These are phyloP conservation scores for Chondrilla cf. caribensis DNA, from an alignment of 37 sponge, comb jelly and placozoan species.

Conservation along the genomic window DNA sequence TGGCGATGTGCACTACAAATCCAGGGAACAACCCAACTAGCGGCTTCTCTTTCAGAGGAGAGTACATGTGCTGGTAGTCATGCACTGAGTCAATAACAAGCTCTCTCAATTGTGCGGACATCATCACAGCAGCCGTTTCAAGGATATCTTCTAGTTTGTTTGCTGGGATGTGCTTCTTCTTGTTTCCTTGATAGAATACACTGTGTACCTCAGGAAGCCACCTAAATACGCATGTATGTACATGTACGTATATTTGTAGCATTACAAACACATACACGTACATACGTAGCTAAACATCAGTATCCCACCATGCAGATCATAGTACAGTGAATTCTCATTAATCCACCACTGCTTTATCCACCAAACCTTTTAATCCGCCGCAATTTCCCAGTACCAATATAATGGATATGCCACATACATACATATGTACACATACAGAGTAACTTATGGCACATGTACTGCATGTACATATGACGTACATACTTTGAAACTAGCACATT, in stretches of 20 bases:
- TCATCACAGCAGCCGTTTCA: conserved; percentile 71
- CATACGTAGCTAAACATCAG: no score
- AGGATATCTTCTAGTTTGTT: conserved; percentile 81
- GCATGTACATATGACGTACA: conserved; percentile 10
- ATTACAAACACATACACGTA: no score
- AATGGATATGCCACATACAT: background rate
- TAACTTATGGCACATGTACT: background rate
- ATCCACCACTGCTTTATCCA: no score
- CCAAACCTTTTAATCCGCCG: no score
- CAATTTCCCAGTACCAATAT: no score
- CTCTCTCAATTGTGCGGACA: conserved; percentile 82
- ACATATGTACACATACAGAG: background rate
- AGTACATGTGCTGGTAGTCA: conserved; percentile 69
- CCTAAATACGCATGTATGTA: conserved; percentile 33
- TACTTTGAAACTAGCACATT: conserved; percentile 74
- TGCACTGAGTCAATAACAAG: conserved; percentile 70
- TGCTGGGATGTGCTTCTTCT: conserved; percentile 82
- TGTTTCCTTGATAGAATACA: conserved; percentile 94
- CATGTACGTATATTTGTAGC: background rate
- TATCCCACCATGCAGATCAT: no score
- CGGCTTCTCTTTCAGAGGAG: conserved; percentile 39
- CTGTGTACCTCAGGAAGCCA: conserved; percentile 97
- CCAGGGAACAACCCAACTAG: conserved; percentile 58
- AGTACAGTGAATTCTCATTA: no score
- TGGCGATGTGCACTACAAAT: conserved; percentile 73